Conservation (phyloP, 2,113 vertebrate genomes). For the Talpa occidentalis region DNA sequence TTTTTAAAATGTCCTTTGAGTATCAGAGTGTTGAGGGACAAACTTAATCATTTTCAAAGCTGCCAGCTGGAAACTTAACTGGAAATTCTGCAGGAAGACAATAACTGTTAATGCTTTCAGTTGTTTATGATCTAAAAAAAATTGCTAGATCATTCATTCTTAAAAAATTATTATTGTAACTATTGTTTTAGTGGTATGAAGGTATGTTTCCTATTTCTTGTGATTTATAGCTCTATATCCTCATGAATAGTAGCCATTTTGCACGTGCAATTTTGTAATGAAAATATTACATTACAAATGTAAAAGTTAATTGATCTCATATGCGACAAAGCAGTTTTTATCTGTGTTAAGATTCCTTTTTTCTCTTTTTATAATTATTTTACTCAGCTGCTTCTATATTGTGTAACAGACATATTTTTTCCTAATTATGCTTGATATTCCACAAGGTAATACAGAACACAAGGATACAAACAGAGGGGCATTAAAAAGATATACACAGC, state of each 20-base stretch:
- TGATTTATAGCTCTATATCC: conserved; percentile 76
- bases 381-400: background rate
- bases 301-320: conserved; percentile 8
- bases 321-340: conserved; percentile 38
- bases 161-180: conserved; percentile 74
- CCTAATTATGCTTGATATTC: background rate
- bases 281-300: too few species aligned
- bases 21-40: background rate
- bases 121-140: conserved; percentile 60
- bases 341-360: conserved; percentile 49
- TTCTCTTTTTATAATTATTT: background rate
- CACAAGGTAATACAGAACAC: background rate
- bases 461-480: background rate
- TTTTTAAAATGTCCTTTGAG: background rate
- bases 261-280: conserved; percentile 36
- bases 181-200: conserved; percentile 71
- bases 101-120: conserved; percentile 59
- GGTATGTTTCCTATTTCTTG: conserved; percentile 75
- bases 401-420: background rate
- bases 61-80: conserved; percentile 71
- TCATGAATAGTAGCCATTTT: conserved; percentile 74
- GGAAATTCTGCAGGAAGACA: conserved; percentile 62
- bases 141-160: conserved; percentile 68
- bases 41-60: conserved; percentile 45
- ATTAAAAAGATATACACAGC: background rate